Conservation (phyloP, 2,888 invertebrate species). For the Acanthopleura granulata region DNA sequence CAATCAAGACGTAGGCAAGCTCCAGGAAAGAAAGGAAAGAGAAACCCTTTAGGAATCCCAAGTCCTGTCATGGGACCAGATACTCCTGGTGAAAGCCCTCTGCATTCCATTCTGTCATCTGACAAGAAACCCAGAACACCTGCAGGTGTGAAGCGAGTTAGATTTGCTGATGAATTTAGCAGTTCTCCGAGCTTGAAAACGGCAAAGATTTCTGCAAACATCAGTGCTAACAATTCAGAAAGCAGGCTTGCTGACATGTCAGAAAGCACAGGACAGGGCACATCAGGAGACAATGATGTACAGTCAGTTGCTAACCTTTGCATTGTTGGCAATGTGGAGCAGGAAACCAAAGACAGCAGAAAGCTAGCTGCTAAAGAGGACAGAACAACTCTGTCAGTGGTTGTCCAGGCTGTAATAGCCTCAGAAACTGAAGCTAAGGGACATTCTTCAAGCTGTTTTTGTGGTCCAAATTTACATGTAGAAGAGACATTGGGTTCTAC, state of each 20-base stretch:
- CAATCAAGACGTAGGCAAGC: not conserved
- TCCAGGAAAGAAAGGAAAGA: conserved; percentile 2
- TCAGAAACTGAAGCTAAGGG: not conserved
- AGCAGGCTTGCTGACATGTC: too few species aligned
- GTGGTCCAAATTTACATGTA: not conserved
- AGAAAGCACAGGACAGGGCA: too few species aligned
- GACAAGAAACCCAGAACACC: conserved; percentile 29
- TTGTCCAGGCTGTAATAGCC: not conserved
- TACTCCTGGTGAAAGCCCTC: not conserved
- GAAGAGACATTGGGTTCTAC: too few species aligned
- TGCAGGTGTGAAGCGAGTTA: conserved; percentile 32
- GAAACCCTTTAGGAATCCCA: not conserved
- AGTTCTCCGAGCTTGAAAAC: not conserved
- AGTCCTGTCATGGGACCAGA: not conserved
- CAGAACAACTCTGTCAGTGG: too few species aligned
- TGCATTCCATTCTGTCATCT: conserved; percentile 40
- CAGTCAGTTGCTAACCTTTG: not conserved
- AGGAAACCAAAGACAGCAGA: not conserved
- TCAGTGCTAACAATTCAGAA: not conserved
- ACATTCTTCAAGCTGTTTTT: not conserved
- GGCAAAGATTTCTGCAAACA: not conserved
- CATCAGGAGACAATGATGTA: too few species aligned
- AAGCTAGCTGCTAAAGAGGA: too few species aligned
- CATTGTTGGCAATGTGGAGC: not conserved
- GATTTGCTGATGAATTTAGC: conserved; percentile 28